Percentiles rank a stretch among this genome's conserved stretches.
Evolutionary conservation across 2,113 vertebrate species (phyloP).

Genomic region (Austrofundulus limnaeus): DNA sequence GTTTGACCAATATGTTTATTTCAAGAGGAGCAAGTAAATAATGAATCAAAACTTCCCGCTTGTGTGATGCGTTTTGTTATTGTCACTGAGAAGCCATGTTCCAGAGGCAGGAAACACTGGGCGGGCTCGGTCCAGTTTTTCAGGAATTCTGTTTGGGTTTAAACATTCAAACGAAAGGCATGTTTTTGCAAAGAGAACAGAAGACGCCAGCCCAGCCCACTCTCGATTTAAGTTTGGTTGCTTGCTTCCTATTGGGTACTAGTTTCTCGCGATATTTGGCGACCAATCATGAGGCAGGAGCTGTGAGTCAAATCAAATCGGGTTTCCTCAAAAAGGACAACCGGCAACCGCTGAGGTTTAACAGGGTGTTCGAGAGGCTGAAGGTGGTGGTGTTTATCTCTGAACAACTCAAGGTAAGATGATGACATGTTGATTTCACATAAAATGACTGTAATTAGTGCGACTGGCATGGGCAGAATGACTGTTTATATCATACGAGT

Average conservation of each 20-base stretch:
- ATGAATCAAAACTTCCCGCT: too few relatives aligned
- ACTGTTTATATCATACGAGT: too few relatives aligned
- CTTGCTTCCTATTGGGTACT: slow-evolving; percentile 45
- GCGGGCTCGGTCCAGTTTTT: slow-evolving; percentile 41
- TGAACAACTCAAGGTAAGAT: slow-evolving; percentile 4
- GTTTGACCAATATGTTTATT: not conserved
- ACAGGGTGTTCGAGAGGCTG: not conserved
- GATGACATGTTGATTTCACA: not conserved
- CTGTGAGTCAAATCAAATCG: slow-evolving; percentile 56
- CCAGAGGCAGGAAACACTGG: not conserved
- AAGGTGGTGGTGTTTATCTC: not conserved
- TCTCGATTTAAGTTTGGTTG: not conserved
- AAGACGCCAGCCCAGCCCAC: not conserved
- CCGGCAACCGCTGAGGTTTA: too few relatives aligned
- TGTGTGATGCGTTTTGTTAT: too few relatives aligned
- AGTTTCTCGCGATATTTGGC: slow-evolving; percentile 35
- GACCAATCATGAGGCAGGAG: slow-evolving; percentile 64
- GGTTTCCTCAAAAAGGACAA: not conserved
- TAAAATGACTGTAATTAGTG: too few relatives aligned
- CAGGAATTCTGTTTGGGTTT: slow-evolving; percentile 75
- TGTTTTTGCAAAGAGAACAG: too few relatives aligned
- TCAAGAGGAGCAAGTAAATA: not conserved
- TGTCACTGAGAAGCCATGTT: too few relatives aligned
- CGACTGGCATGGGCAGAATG: too few relatives aligned
- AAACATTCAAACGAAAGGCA: slow-evolving; percentile 74